Evolutionary conservation across 2,797 vertebrate species (phyloP).

Genomic region (Setipinna tenuifilis): DNA sequence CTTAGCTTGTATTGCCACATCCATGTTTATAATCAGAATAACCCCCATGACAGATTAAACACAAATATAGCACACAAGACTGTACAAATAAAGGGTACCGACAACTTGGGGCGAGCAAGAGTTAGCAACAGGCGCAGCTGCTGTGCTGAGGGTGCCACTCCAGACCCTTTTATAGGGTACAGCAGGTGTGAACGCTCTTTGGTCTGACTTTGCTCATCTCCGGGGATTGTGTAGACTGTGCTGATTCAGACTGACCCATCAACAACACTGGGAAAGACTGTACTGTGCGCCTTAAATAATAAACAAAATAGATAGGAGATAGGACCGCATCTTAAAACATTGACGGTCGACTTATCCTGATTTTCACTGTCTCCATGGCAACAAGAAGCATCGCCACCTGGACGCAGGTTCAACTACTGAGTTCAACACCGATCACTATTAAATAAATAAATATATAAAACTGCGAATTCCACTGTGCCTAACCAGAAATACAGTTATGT

Average conservation of each 20-base stretch:
- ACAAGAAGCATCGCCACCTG: slow-evolving; percentile 45
- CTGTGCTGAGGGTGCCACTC: neutral
- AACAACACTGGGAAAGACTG: neutral
- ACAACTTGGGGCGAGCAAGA: neutral
- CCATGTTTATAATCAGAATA: slow-evolving; percentile 20
- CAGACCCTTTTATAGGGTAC: neutral
- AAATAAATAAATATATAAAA: neutral
- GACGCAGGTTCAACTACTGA: neutral
- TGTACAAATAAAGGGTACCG: slow-evolving; percentile 4
- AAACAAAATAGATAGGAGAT: neutral
- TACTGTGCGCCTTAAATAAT: neutral
- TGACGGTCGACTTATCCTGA: slow-evolving; percentile 35
- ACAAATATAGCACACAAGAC: slow-evolving; percentile 18
- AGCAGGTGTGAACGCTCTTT: slow-evolving; percentile 41
- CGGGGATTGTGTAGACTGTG: neutral
- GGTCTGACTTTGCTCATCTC: slow-evolving; percentile 5
- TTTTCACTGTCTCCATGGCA: slow-evolving; percentile 51
- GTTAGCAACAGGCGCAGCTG: neutral
- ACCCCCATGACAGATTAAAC: slow-evolving; percentile 16
- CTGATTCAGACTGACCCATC: neutral
- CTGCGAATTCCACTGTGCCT: no score
- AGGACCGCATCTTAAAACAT: slow-evolving; percentile 6
- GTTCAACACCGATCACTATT: neutral
- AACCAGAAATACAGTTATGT: no score
- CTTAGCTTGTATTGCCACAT: slow-evolving; percentile 15